A percentile compares a stretch with the other conserved stretches of the same genome.
Evolutionary conservation across 53 echinoderm and acorn worm species (phyloP).

Genomic region (Temnopleurus reevesii): DNA sequence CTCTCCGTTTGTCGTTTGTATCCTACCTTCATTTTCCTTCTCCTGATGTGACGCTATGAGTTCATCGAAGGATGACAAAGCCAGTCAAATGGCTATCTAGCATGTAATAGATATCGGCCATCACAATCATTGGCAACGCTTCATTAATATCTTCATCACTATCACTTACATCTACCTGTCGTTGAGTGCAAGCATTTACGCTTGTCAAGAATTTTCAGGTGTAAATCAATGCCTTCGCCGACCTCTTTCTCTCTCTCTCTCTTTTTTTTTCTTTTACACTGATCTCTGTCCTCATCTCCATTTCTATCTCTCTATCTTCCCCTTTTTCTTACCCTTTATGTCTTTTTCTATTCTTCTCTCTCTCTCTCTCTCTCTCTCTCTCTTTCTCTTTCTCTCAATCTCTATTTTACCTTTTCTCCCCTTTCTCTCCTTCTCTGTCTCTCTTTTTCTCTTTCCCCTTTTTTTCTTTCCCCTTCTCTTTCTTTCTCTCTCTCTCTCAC

Average conservation of each 20-base stretch:
- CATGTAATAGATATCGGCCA: constrained; percentile 1
- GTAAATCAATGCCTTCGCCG: constrained; percentile 8
- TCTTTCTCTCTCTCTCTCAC: too few species aligned
- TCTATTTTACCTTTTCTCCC: too few species aligned
- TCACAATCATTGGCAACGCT: constrained; percentile 43
- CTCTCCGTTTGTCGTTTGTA: background rate
- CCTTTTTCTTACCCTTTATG: too few species aligned
- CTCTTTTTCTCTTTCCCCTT: too few species aligned
- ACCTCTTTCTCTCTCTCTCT: background rate
- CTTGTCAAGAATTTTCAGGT: constrained; percentile 53
- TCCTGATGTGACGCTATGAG: constrained; percentile 5
- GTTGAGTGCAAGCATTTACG: background rate
- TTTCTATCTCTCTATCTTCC: too few species aligned
- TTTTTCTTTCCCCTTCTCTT: too few species aligned
- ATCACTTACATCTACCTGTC: constrained; percentile 44
- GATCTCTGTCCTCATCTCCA: too few species aligned
- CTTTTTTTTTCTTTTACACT: background rate
- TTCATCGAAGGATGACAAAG: constrained; percentile 29
- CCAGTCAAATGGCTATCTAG: background rate
- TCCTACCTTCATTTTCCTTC: background rate
- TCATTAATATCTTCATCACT: constrained; percentile 46
- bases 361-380: too few species aligned
- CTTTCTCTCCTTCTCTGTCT: too few species aligned
- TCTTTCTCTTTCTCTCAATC: too few species aligned
- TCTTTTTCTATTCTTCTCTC: too few species aligned